phyloP scores from a whole-genome alignment of 2,113 vertebrate genomes.

The Mirounga angustirostris region DNA sequence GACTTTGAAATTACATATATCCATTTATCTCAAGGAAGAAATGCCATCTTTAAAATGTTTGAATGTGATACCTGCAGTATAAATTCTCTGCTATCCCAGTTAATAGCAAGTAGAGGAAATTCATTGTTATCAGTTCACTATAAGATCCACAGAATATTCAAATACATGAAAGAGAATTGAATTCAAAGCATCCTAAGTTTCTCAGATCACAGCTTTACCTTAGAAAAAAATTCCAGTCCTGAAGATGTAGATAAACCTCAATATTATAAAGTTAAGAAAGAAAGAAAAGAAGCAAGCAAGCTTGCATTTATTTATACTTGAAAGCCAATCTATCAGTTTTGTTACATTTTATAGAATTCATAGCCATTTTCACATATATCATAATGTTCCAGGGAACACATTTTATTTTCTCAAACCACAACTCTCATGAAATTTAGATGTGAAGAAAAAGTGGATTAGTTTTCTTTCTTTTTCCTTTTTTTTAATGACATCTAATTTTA shows the following conservation, averaged over 20 bases:
- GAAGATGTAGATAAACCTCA: neutral
- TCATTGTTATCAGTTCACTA: neutral
- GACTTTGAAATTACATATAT: neutral
- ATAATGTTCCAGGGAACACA: neutral
- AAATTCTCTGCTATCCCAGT: neutral
- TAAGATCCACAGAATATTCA: neutral
- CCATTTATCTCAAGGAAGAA: neutral
- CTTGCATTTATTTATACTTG: constrained; percentile 15
- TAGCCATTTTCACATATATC: constrained; percentile 5
- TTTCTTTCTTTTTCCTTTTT: neutral
- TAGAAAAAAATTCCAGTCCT: neutral
- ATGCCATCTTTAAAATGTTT: neutral
- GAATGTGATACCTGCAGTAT: neutral
- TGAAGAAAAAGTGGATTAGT: neutral
- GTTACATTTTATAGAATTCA: constrained; percentile 28
- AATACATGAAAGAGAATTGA: constrained; percentile 15
- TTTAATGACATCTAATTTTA: constrained; percentile 55
- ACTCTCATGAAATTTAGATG: constrained; percentile 50
- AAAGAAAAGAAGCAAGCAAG: neutral
- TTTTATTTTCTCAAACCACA: constrained; percentile 41
- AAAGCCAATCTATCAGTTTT: neutral
- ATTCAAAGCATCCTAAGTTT: constrained; percentile 25
- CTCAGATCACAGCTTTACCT: neutral
- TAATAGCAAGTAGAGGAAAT: neutral
- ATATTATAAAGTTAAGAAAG: constrained; percentile 1